These are phyloP conservation scores for Brachionus asplanchnoidis DNA, from an alignment of 1,140 invertebrate species.

Conservation along the genomic window DNA sequence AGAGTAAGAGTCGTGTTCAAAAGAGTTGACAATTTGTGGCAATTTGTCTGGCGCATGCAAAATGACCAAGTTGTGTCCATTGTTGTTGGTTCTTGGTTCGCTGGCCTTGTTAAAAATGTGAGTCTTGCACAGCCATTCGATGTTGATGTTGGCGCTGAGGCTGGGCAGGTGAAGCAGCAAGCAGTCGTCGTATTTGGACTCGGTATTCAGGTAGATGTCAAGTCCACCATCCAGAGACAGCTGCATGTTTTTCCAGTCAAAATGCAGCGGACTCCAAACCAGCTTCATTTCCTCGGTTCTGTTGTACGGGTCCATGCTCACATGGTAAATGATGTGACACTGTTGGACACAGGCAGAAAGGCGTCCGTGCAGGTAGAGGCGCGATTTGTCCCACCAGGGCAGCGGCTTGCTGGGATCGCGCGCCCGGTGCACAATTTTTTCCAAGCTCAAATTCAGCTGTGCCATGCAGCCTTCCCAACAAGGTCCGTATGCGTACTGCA, in stretches of 20 bases:
- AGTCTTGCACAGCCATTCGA: conserved; percentile 29
- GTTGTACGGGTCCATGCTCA: conserved; percentile 93
- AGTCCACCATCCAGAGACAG: conserved; percentile 79
- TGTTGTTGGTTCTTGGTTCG: neutral
- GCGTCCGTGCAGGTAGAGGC: conserved; percentile 83
- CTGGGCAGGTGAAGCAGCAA: conserved; percentile 82
- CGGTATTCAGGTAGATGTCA: conserved; percentile 82
- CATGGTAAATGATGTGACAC: conserved; percentile 81
- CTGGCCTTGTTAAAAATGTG: neutral
- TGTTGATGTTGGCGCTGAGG: neutral
- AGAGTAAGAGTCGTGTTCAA: conserved; percentile 68
- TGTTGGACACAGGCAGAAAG: conserved; percentile 78
- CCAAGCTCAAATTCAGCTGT: conserved; percentile 78
- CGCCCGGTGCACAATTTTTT: conserved; percentile 76
- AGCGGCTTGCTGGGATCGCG: conserved; percentile 85
- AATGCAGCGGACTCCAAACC: conserved; percentile 82
- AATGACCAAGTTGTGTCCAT: conserved; percentile 91
- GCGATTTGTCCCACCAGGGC: conserved; percentile 95
- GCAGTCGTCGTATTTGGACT: conserved; percentile 96
- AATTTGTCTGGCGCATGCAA: conserved; percentile 92
- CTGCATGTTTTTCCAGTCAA: conserved; percentile 86
- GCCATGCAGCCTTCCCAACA: conserved; percentile 98
- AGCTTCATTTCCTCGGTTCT: conserved; percentile 95
- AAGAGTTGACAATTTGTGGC: conserved; percentile 71
- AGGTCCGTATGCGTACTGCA: conserved; percentile 4